Evolutionary conservation across 2,113 vertebrate species (phyloP).

Genomic region (Neolamprologus sp.): DNA sequence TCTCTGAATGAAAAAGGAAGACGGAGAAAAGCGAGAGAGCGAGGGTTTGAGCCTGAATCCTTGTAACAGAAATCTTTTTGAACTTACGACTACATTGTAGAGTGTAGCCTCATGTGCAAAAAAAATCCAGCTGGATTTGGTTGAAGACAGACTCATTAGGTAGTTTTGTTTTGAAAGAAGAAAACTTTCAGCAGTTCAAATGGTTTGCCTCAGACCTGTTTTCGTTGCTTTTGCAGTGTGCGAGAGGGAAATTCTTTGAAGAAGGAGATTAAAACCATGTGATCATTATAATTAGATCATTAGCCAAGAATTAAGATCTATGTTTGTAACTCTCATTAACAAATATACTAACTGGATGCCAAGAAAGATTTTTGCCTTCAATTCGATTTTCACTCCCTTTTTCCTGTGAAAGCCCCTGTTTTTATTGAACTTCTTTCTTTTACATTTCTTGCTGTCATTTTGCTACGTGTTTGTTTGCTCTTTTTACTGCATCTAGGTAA

Average conservation of each 20-base stretch:
- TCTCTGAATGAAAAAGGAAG: not conserved
- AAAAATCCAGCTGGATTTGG: conserved; percentile 53
- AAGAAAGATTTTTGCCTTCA: conserved; percentile 35
- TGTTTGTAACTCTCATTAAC: conserved; percentile 69
- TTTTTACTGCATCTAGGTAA: conserved; percentile 45
- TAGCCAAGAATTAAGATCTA: conserved; percentile 70
- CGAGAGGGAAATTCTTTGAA: conserved; percentile 55
- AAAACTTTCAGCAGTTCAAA: conserved; percentile 48
- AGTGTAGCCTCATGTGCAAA: conserved; percentile 36
- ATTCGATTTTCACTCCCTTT: not conserved
- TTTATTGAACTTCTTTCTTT: not conserved
- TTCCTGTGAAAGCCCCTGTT: not conserved
- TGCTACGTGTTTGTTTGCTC: conserved; percentile 9
- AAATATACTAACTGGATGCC: conserved; percentile 54
- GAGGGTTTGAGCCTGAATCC: conserved; percentile 12
- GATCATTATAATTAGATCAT: conserved; percentile 75
- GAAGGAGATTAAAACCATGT: conserved; percentile 70
- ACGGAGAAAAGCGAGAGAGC: not conserved
- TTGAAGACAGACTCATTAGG: conserved; percentile 52
- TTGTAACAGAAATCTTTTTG: conserved; percentile 45
- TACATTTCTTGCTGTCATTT: not conserved
- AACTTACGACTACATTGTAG: conserved; percentile 46
- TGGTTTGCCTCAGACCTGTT: conserved; percentile 48
- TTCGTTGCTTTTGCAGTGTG: conserved; percentile 44
- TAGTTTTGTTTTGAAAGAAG: conserved; percentile 44